Evolutionary conservation across 2,113 vertebrate species (phyloP).

Genomic region (Oophaga pumilio): DNA sequence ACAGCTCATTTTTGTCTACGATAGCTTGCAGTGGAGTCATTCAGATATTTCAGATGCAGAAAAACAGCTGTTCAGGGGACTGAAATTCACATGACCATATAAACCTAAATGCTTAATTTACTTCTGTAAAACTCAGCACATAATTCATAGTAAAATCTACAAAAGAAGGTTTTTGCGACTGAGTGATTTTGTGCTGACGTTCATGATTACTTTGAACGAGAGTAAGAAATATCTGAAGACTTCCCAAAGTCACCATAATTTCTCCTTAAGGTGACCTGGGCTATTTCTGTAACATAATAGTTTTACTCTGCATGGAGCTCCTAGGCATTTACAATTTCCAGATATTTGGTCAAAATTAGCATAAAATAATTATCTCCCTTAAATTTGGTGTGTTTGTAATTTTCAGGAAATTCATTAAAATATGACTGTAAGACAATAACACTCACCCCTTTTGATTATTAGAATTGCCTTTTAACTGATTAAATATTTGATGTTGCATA

Average conservation of each 20-base stretch:
- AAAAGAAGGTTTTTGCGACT: constrained; percentile 10
- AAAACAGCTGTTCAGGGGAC: background rate
- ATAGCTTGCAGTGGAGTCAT: background rate
- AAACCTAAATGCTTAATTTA: too few species aligned
- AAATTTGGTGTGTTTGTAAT: too few species aligned
- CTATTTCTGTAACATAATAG: background rate
- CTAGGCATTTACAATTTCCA: background rate
- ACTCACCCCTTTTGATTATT: too few species aligned
- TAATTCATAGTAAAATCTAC: constrained; percentile 4
- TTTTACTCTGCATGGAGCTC: background rate
- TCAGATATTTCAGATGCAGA: background rate
- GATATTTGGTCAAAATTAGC: background rate
- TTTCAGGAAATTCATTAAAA: too few species aligned
- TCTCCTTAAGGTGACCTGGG: background rate
- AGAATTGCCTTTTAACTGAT: too few species aligned
- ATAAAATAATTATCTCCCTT: too few species aligned
- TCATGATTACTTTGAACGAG: background rate
- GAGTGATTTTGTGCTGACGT: constrained; percentile 28
- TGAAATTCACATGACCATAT: background rate
- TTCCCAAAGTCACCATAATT: background rate
- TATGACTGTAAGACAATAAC: too few species aligned
- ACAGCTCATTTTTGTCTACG: background rate
- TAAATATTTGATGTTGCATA: too few species aligned
- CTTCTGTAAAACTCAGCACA: constrained; percentile 7
- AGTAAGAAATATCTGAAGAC: background rate